Evolutionary conservation across 2,797 vertebrate species (phyloP), one percentile per base, ranked within the genome.

Genomic region (Parotocinclus haroldoi): DNA sequence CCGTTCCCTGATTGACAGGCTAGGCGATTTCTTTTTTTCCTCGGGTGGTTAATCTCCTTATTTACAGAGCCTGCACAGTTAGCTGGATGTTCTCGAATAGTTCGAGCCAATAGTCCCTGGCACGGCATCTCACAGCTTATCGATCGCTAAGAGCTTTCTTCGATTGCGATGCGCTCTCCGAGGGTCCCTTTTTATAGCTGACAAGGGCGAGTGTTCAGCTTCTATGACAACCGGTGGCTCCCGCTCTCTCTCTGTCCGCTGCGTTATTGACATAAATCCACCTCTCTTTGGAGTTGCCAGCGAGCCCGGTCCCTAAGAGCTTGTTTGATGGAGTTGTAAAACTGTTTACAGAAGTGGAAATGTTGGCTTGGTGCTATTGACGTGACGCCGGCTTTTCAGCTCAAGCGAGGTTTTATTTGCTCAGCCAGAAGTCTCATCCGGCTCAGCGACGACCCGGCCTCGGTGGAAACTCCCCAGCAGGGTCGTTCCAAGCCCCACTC

Each of bases 361-460:
- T 48, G 45, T 48, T n/a, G 45, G 10, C 13, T 48, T n/a, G 45
- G 11, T 7, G 12, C 9, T 48, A 48, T 48, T n/a, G 45, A 48
- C 13, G 12, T 12, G 45, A 64, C 12, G 38, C 37, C 38, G 52
- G 60, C 38, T 42, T 63, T 63, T n/a, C 48, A 63, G 13, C 3
- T 44, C 42, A 27, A 18, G 36, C 53, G 50, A 27, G 49, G 38
- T 63, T 63, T n/a, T 63, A 63, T 62, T 63, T n/a, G 52, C 50
- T 53, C n/a, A 17, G 50, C 13, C 38, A 18, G 37, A 52, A 51
- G 9, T 52, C 37, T 10, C 17, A 42, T 27, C 9, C 12, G 4
- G 19, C 18, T 52, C 16, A 19, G 13, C 11, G 58, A 36, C 8
- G n/a, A 36, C 27, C 27, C 27, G 27, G 27, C 27, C 27, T 27